Percentiles rank a stretch among this genome's conserved stretches.
Evolutionary conservation across 2,113 vertebrate genomes (phyloP).

Genomic region (Mastomys natalensis): DNA sequence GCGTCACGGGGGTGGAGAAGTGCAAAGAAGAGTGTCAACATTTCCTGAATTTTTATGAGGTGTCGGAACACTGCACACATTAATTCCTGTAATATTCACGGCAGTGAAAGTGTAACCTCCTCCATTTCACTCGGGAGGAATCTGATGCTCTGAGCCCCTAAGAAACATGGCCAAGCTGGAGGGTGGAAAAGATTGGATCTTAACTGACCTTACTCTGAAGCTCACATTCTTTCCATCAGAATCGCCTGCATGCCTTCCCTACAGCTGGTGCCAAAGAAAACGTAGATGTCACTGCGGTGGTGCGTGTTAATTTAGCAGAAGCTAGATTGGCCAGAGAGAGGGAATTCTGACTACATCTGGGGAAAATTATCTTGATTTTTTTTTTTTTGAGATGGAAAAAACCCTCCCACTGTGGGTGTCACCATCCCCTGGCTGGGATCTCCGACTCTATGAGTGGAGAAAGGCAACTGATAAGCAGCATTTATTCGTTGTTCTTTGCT

Average conservation of each 20-base stretch:
- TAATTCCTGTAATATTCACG: not conserved
- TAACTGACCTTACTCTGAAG: not conserved
- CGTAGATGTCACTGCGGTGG: not conserved
- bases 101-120: not conserved
- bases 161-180: not conserved
- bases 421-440: not conserved
- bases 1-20: not conserved
- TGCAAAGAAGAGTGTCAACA: not conserved
- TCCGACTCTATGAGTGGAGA: not conserved
- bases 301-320: not conserved
- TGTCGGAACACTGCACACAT: not conserved
- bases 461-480: not conserved
- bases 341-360: not conserved
- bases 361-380: not conserved
- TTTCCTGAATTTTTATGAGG: not conserved
- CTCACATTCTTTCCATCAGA: not conserved
- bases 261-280: no score
- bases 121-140: not conserved
- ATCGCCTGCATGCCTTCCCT: accelerated
- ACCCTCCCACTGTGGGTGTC: not conserved
- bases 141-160: not conserved
- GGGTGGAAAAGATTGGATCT: not conserved
- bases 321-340: not conserved
- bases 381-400: not conserved
- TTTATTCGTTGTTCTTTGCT: not conserved